A percentile compares a stretch with the other conserved stretches of the same genome.
Conservation (phyloP, 2,888 invertebrate genomes). For the Koerneria pararmatus region DNA sequence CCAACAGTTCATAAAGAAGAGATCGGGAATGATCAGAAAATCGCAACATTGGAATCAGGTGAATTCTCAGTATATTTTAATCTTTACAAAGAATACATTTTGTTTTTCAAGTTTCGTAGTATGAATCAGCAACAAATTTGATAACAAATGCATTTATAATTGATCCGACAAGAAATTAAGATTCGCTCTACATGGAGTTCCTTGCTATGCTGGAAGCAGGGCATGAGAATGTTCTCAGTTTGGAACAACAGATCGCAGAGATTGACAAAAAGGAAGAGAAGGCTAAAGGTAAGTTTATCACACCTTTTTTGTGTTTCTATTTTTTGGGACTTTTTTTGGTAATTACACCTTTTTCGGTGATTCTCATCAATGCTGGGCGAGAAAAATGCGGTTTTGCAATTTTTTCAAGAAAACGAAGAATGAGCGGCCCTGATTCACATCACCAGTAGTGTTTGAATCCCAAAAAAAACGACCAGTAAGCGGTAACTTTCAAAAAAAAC, state of each 20-base stretch:
- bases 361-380: too few relatives aligned
- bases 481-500: too few relatives aligned
- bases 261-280: conserved; percentile 13
- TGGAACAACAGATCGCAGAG: conserved; percentile 21
- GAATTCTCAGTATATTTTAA: background rate
- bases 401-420: too few relatives aligned
- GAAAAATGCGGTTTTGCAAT: too few relatives aligned
- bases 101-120: background rate
- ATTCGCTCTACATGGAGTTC: conserved; percentile 15
- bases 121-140: background rate
- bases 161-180: background rate
- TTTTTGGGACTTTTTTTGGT: too few relatives aligned
- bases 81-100: background rate
- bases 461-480: too few relatives aligned
- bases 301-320: too few relatives aligned
- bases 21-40: conserved; percentile 18
- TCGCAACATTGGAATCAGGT: conserved; percentile 20
- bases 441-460: too few relatives aligned
- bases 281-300: too few relatives aligned
- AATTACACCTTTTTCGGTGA: too few relatives aligned
- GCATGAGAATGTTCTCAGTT: conserved; percentile 5
- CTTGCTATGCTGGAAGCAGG: conserved; percentile 15
- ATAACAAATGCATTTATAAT: background rate
- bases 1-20: conserved; percentile 14
- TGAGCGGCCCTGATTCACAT: too few relatives aligned